Evolutionary conservation across 2,797 vertebrate species (phyloP), one percentile per base, ranked within the genome.

Genomic region (Crenichthys baileyi): DNA sequence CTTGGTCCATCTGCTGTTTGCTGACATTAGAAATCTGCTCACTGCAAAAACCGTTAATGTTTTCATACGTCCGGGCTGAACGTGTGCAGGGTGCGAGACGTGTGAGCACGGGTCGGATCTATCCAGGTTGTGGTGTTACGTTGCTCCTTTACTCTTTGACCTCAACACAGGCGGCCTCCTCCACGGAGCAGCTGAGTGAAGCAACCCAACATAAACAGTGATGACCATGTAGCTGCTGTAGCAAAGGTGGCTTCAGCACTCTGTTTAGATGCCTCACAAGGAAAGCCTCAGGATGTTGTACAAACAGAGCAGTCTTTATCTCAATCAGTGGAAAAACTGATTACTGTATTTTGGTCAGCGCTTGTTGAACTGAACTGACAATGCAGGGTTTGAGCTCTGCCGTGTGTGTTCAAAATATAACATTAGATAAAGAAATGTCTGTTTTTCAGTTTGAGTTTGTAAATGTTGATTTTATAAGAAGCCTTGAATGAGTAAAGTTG

Each of bases 81-180:
- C 26, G 24, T 26, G 60, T 5, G 46, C 63, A 48, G 7, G n/a
- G 65, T 8, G 39, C 6, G 18, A 41, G 9, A 16, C 7, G 46
- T 48, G 53, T 56, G 72, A 41, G 24, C 22, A 50, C 15, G 1
- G 24, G 11, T 44, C n/a, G 44, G n/a, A 31, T 63, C 20, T 50
- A 44, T 71, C 8, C 22, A 31, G 72, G 70, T 51, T 72, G 79
- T 68, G 56, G 70, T 83, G 50, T 82, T 85, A 75, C 53, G 75
- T 85, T 79, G n/a, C 79, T 41, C 0, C n/a, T 70, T 81, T 29
- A 50, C 76, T 48, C 76, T 86, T 56, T 89, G 83, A 87, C 89
- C 89, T 90, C 89, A 70, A 77, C 61, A 78, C 48, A 9, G 24
- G 36, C 26, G 31, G 73, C 18, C n/a, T 72, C 51, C 56, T 55